A percentile compares a stretch with the other conserved stretches of the same genome.
phyloP scores from a whole-genome alignment of 2,888 invertebrate genomes.

The Nasonia oneida region DNA sequence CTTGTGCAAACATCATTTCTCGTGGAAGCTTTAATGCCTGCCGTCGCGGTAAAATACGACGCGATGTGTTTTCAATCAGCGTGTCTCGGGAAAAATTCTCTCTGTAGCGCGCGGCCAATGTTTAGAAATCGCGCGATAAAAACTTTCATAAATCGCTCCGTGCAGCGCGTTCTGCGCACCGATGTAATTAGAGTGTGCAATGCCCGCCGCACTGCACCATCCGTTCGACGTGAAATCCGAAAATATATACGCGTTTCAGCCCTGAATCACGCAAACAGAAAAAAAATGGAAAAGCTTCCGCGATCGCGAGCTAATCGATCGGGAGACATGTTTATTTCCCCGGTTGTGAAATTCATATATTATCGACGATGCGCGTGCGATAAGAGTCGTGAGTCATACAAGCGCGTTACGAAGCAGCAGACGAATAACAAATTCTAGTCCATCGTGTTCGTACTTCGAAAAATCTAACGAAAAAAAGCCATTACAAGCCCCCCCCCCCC shows the following conservation, averaged over 20 bases:
- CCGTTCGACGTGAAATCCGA: slow-evolving; percentile 40
- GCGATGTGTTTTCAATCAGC: slow-evolving; percentile 49
- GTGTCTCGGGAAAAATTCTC: slow-evolving; percentile 65
- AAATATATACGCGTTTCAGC: slow-evolving; percentile 17
- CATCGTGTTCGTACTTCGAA: not conserved
- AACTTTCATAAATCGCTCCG: slow-evolving; percentile 51
- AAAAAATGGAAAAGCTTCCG: slow-evolving; percentile 29
- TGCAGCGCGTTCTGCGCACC: not conserved
- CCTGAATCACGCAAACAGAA: slow-evolving; percentile 53
- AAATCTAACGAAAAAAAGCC: not conserved
- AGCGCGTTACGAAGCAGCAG: not conserved
- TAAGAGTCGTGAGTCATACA: too few relatives aligned
- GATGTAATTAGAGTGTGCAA: slow-evolving; percentile 48
- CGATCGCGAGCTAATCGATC: not conserved
- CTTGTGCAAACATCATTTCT: slow-evolving; percentile 54
- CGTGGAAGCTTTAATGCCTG: slow-evolving; percentile 63
- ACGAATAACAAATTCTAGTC: too few relatives aligned
- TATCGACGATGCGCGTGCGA: not conserved
- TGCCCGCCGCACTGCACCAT: slow-evolving; percentile 5
- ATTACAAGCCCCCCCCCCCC: slow-evolving; percentile 8
- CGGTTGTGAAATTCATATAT: not conserved
- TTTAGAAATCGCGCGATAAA: slow-evolving; percentile 62
- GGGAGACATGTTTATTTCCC: not conserved
- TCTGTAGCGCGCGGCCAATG: slow-evolving; percentile 56
- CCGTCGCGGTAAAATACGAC: slow-evolving; percentile 6